Evolutionary conservation across 2,888 invertebrate genomes (phyloP).

Genomic region (Leptinotarsa haldemani): DNA sequence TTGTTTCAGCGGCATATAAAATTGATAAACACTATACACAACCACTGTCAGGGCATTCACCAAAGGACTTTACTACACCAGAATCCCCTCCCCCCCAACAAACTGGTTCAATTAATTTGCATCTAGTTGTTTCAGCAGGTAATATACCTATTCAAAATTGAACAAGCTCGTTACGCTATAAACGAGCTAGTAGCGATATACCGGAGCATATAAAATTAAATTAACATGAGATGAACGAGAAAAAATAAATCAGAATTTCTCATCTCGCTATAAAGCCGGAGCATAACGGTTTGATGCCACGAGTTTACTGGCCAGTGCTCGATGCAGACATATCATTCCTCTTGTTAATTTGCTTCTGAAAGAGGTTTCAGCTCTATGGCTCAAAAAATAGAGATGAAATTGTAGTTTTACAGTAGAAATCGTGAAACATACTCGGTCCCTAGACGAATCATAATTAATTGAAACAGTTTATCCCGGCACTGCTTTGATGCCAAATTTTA

Average conservation of each 20-base stretch:
- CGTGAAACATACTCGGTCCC: too few relatives aligned
- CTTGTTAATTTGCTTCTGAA: not conserved
- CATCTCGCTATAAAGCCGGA: not conserved
- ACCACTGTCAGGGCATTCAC: not conserved
- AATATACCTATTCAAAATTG: not conserved
- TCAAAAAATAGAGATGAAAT: not conserved
- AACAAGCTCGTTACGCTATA: conserved; percentile 14
- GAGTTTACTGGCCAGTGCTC: not conserved
- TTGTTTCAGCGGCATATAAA: not conserved
- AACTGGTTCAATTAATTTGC: not conserved
- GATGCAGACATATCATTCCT: not conserved
- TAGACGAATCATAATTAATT: too few relatives aligned
- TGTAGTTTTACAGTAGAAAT: too few relatives aligned
- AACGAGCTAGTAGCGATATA: not conserved
- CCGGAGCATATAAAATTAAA: conserved; percentile 22
- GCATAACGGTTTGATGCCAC: not conserved
- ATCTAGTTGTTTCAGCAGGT: not conserved
- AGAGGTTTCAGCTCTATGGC: not conserved
- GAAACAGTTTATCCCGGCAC: too few relatives aligned
- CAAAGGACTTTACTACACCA: not conserved
- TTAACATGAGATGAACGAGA: not conserved
- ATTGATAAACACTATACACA: not conserved
- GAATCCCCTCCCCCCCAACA: not conserved
- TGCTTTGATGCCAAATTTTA: too few relatives aligned
- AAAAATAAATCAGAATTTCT: conserved; percentile 19